phyloP scores from a whole-genome alignment of 2,888 invertebrate genomes.

The Ormyrus labotus region DNA sequence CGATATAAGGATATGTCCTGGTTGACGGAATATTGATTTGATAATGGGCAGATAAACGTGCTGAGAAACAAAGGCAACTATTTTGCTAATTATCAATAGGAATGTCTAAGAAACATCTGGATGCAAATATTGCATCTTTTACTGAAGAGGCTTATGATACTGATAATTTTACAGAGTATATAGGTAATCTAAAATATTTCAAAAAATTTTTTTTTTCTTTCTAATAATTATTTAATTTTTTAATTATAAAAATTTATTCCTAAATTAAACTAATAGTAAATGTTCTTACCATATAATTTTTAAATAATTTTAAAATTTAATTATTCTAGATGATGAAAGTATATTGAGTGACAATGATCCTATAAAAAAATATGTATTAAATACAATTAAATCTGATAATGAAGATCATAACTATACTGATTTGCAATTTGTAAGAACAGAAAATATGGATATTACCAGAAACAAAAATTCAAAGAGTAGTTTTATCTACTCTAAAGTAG shows the following conservation, averaged over 20 bases:
- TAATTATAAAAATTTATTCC: background rate
- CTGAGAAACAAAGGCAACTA: too few relatives aligned
- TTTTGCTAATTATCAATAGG: too few relatives aligned
- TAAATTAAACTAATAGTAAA: background rate
- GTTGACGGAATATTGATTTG: too few relatives aligned
- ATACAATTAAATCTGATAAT: slow-evolving; percentile 13
- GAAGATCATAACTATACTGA: slow-evolving; percentile 42
- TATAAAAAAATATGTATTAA: background rate
- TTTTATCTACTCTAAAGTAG: slow-evolving; percentile 50
- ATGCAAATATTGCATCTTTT: too few relatives aligned
- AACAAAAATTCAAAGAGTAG: slow-evolving; percentile 33
- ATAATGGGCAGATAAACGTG: too few relatives aligned
- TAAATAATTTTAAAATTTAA: background rate
- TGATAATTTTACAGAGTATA: too few relatives aligned
- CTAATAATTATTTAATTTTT: background rate
- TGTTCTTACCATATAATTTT: background rate
- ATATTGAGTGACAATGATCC: background rate
- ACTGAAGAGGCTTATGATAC: too few relatives aligned
- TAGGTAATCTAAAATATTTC: too few relatives aligned
- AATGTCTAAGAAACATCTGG: too few relatives aligned
- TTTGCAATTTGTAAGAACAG: background rate
- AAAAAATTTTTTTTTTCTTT: too few relatives aligned
- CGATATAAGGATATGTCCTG: too few relatives aligned
- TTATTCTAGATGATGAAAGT: slow-evolving; percentile 21
- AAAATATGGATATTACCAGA: slow-evolving; percentile 1